Evolutionary conservation across 2,888 invertebrate genomes (phyloP).

Genomic region (Osedax frankpressi): DNA sequence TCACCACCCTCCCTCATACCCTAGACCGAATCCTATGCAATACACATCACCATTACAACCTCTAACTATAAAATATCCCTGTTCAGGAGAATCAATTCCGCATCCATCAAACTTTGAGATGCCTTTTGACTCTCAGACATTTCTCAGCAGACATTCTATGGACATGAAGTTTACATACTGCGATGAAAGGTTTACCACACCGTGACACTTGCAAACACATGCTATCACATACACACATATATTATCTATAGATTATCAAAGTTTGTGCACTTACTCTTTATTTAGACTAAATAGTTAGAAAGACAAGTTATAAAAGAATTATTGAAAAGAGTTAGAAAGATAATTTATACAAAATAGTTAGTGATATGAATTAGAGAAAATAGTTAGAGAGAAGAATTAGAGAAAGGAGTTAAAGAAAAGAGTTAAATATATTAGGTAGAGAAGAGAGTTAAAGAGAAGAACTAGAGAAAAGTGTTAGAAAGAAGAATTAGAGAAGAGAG

Average conservation of each 20-base stretch:
- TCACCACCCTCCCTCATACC: slow-evolving; percentile 32
- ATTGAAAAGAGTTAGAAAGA: too few relatives aligned
- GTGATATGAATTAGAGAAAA: too few relatives aligned
- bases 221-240: neutral
- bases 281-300: too few relatives aligned
- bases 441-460: too few relatives aligned
- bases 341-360: too few relatives aligned
- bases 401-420: too few relatives aligned
- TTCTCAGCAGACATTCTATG: slow-evolving; percentile 75
- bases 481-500: too few relatives aligned
- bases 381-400: too few relatives aligned
- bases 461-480: too few relatives aligned
- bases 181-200: slow-evolving; percentile 63
- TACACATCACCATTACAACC: slow-evolving; percentile 84
- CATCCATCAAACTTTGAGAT: slow-evolving; percentile 83
- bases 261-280: too few relatives aligned
- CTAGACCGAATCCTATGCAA: slow-evolving; percentile 85
- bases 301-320: too few relatives aligned
- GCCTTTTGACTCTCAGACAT: slow-evolving; percentile 73
- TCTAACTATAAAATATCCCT: slow-evolving; percentile 68
- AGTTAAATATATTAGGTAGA: too few relatives aligned
- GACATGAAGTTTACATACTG: slow-evolving; percentile 90
- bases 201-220: neutral
- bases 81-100: slow-evolving; percentile 64
- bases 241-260: neutral